These are phyloP conservation scores for Caerostris darwini DNA, from an alignment of 1,140 invertebrate genomes.

Conservation along the genomic window DNA sequence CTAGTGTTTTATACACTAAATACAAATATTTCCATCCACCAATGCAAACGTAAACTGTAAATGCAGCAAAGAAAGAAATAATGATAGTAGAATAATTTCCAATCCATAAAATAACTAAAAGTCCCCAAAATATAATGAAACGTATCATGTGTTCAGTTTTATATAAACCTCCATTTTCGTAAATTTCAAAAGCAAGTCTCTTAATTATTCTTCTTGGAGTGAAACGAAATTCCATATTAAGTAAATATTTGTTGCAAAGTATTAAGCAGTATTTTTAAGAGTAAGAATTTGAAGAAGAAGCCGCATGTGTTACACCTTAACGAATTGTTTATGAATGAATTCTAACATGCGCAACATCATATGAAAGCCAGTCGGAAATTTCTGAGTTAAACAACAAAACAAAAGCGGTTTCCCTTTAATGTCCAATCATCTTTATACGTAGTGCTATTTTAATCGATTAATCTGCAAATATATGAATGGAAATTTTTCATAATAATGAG, in stretches of 20 bases:
- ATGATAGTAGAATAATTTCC: slow-evolving; percentile 51
- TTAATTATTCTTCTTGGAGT: slow-evolving; percentile 48
- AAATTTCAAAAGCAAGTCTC: slow-evolving; percentile 54
- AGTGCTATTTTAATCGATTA: slow-evolving; percentile 10
- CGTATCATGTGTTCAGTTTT: slow-evolving; percentile 66
- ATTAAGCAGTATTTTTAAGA: not conserved
- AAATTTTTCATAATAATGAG: not conserved
- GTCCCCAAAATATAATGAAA: slow-evolving; percentile 55
- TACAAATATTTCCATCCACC: slow-evolving; percentile 68
- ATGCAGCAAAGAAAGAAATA: slow-evolving; percentile 36
- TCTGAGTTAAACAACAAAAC: slow-evolving; percentile 35
- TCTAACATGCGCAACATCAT: slow-evolving; percentile 23
- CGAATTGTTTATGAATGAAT: slow-evolving; percentile 10
- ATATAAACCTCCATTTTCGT: slow-evolving; percentile 68
- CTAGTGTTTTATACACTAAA: slow-evolving; percentile 56
- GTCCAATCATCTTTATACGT: not conserved
- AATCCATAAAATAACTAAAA: slow-evolving; percentile 37
- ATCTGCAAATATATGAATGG: not conserved
- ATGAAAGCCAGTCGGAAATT: not conserved
- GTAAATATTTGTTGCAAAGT: not conserved
- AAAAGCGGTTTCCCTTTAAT: slow-evolving; percentile 43
- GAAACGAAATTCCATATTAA: slow-evolving; percentile 21
- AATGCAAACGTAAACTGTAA: slow-evolving; percentile 58
- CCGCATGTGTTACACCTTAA: not conserved
- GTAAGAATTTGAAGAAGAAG: not conserved